These are phyloP conservation scores for Rhamnusium bicolor DNA, from an alignment of 2,888 invertebrate species.

Conservation along the genomic window DNA sequence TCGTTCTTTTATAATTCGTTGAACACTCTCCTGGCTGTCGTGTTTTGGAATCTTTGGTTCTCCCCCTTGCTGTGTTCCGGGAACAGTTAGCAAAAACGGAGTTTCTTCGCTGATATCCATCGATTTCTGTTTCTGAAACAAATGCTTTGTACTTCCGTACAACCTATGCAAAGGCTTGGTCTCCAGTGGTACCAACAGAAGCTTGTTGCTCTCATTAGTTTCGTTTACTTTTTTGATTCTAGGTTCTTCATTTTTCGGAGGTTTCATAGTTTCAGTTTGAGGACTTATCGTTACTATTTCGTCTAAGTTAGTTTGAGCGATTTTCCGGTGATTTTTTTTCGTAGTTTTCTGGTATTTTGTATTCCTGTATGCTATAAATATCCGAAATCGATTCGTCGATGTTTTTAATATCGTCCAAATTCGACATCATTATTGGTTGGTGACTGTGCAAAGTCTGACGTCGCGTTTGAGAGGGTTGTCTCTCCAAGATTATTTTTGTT, in stretches of 20 bases:
- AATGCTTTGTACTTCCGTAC: conserved; percentile 73
- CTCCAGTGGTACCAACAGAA: conserved; percentile 63
- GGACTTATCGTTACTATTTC: conserved; percentile 57
- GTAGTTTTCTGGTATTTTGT: conserved; percentile 58
- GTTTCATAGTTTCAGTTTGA: conserved; percentile 52
- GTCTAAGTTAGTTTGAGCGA: conserved; percentile 61
- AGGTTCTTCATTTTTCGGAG: conserved; percentile 59
- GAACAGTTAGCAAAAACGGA: conserved; percentile 66
- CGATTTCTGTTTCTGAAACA: conserved; percentile 74
- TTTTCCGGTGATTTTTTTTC: conserved; percentile 65
- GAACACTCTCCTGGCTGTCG: conserved; percentile 73
- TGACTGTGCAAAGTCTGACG: conserved; percentile 74
- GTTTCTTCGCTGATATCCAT: conserved; percentile 74
- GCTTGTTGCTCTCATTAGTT: conserved; percentile 52
- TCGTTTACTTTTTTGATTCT: conserved; percentile 62
- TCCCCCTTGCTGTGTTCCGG: conserved; percentile 21
- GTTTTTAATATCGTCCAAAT: conserved; percentile 70
- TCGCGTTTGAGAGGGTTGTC: conserved; percentile 60
- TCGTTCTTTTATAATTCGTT: conserved; percentile 77
- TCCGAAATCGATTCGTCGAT: conserved; percentile 72
- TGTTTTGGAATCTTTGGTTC: conserved; percentile 38
- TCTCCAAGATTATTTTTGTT: conserved; percentile 60
- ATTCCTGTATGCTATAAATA: conserved; percentile 67
- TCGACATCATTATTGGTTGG: conserved; percentile 72
- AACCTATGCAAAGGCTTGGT: conserved; percentile 66